These are phyloP conservation scores for Oikopleura vanhoeffeni DNA, from an alignment of 23 tunicate species.

Conservation along the genomic window DNA sequence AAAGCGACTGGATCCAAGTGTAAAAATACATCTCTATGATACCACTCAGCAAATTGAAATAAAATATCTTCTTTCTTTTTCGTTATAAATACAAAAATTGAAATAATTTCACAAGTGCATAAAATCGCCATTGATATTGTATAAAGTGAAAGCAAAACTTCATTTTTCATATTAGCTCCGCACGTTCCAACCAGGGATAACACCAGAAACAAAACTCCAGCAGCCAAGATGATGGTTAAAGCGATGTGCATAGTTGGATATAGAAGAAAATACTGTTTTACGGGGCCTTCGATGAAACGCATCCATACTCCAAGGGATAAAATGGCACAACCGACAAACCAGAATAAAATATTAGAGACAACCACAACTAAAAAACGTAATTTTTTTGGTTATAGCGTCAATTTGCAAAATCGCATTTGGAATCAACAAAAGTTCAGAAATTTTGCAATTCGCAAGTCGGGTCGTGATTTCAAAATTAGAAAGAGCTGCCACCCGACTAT, in stretches of 20 bases:
- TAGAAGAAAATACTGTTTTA: constrained; percentile 10
- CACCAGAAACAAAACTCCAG: constrained; percentile 41
- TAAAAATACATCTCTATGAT: not conserved
- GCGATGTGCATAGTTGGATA: constrained; percentile 16
- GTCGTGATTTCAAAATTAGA: no score
- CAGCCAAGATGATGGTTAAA: constrained; percentile 31
- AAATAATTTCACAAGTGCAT: constrained; percentile 10
- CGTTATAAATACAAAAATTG: not conserved
- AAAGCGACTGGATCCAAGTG: not conserved
- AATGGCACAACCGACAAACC: constrained; percentile 86
- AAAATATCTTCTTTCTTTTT: not conserved
- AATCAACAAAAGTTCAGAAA: no score
- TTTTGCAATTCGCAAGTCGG: no score
- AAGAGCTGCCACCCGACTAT: no score
- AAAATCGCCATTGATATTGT: constrained; percentile 9
- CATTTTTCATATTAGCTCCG: constrained; percentile 58
- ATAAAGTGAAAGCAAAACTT: not conserved
- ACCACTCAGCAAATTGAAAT: not conserved
- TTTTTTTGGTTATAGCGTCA: no score
- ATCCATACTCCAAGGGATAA: constrained; percentile 66
- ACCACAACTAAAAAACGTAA: not conserved
- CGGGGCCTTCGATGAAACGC: constrained; percentile 38
- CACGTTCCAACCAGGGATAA: constrained; percentile 58
- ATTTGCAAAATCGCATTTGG: no score
- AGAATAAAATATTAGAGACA: constrained; percentile 5